Evolutionary conservation across 2,888 invertebrate genomes (phyloP), one percentile per base, ranked within the genome.

Genomic region (Lithophane leautieri): DNA sequence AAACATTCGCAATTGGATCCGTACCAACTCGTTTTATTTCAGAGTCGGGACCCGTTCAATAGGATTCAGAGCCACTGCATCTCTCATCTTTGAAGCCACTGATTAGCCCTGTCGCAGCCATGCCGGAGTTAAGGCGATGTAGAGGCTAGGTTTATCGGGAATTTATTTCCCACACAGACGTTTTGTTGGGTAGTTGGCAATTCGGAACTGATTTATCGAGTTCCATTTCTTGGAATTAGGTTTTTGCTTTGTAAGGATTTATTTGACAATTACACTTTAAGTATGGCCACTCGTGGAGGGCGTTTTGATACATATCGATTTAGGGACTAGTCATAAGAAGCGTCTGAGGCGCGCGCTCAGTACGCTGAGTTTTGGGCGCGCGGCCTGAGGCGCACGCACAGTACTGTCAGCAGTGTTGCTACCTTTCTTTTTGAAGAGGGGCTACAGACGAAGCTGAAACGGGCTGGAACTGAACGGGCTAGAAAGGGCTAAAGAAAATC

Each of bases 31-130:
- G 77, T 82, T 89, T 82, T 86, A 82, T 83, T 86, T 79, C 40
- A 68, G 67, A 68, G 40, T 40, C 34, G 34, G 61, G 50, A 42
- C 14, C 52, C 76, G 69, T 75, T 84, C 86, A 79, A 86, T 87
- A 76, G 79, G 56, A 47, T 52, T 60, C 83, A 76, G 83, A 78
- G 58, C 42, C 47, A 67, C 66, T 84, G 82, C 89, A 84, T 89
- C 76, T 88, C 88, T 86, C 88, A 88, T 84, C 82, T 86, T 79
- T 74, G 60, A 54, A 81, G 75, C 44, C 63, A 67, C 72, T 88
- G 84, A 87, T 89, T 89, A 88, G 84, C 81, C 82, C 74, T 88
- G 86, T 87, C 86, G 82, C 82, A 76, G 89, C 79, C 86, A 88
- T 75, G 73, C 81, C 50, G 63, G 42, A 70, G 66, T 80, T 86